Conservation (phyloP, 2,888 invertebrate species). For the Reticulitermes lucifugus region DNA sequence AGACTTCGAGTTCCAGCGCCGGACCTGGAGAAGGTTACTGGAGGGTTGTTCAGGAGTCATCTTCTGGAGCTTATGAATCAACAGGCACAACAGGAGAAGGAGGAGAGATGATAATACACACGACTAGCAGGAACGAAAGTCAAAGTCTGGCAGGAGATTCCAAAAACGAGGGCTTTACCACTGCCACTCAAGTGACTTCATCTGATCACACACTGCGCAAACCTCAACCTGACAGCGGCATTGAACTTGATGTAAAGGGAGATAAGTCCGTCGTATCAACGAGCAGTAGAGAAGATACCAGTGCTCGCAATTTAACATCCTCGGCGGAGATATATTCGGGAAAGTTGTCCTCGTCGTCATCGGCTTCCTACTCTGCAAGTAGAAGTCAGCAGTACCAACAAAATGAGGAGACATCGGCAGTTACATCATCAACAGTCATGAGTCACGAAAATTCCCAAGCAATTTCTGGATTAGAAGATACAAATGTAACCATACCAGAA, state of each 20-base stretch:
- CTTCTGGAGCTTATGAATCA: conserved; percentile 48
- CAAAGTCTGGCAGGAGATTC: conserved; percentile 49
- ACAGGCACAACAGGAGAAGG: conserved; percentile 46
- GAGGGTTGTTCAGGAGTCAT: conserved; percentile 51
- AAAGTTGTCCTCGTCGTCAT: conserved; percentile 45
- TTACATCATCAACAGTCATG: neutral
- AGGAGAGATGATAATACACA: conserved; percentile 49
- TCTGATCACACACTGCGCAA: conserved; percentile 47
- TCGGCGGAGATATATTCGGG: conserved; percentile 16
- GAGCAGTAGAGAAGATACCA: neutral
- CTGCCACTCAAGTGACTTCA: conserved; percentile 40
- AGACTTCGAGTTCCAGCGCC: conserved; percentile 2
- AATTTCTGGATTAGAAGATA: neutral
- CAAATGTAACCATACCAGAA: neutral
- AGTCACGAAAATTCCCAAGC: neutral
- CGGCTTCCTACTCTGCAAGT: conserved; percentile 42
- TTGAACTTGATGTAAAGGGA: neutral
- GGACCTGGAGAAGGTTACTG: conserved; percentile 52
- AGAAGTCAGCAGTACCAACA: neutral
- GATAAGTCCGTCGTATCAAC: neutral
- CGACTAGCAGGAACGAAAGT: conserved; percentile 48
- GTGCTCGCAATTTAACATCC: neutral
- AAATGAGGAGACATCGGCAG: neutral
- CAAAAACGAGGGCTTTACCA: conserved; percentile 46
- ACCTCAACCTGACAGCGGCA: conserved; percentile 2